phyloP scores from a whole-genome alignment of 1,140 invertebrate species.

The Diabrotica virgifera region DNA sequence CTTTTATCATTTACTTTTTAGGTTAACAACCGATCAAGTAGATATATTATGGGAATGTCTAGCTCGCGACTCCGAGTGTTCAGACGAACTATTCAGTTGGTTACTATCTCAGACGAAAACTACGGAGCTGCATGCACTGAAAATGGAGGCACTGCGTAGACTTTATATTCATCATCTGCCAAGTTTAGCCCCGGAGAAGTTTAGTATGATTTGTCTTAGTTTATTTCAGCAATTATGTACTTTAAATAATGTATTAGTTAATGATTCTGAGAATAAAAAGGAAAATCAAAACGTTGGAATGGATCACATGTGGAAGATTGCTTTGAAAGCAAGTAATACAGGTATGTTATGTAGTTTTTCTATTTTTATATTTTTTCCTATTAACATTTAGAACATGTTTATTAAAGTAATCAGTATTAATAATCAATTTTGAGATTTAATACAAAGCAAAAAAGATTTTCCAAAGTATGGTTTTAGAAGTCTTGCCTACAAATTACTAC shows the following conservation, averaged over 20 bases:
- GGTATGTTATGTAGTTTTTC: conserved; percentile 46
- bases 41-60: conserved; percentile 89
- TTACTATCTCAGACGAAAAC: conserved; percentile 83
- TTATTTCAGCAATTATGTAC: conserved; percentile 89
- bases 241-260: conserved; percentile 68
- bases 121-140: conserved; percentile 86
- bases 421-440: not conserved
- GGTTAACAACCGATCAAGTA: conserved; percentile 83
- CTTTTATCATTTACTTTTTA: conserved; percentile 39
- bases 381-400: too few relatives aligned
- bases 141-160: conserved; percentile 80
- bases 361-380: not conserved
- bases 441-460: not conserved
- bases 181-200: conserved; percentile 78
- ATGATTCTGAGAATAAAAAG: conserved; percentile 45
- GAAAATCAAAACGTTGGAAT: conserved; percentile 72
- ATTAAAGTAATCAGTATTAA: not conserved
- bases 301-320: conserved; percentile 92
- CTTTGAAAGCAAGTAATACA: conserved; percentile 80
- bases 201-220: conserved; percentile 87
- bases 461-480: not conserved
- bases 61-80: conserved; percentile 75
- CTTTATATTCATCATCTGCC: conserved; percentile 88
- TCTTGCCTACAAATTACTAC: too few relatives aligned
- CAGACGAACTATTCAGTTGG: conserved; percentile 92